Evolutionary conservation across 2,113 vertebrate species (phyloP), one percentile per base, ranked within the genome.

Genomic region (Pollachius pollachius): DNA sequence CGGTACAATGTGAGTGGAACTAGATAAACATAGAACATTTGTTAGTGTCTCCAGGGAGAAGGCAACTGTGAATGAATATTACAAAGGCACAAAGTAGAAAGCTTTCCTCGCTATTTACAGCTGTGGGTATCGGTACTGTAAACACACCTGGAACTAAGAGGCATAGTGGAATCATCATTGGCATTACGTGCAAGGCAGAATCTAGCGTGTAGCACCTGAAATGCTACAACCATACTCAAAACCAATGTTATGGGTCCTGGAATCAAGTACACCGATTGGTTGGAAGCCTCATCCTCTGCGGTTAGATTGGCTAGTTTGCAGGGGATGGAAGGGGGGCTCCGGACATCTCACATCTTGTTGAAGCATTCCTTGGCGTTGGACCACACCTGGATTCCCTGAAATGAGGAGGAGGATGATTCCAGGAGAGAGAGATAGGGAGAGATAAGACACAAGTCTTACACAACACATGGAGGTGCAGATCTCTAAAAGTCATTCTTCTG

Each of bases 351-450:
- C 95, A 97, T 96, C 93, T 97, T 98, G 90, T 92, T 94, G 92
- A 97, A 97, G 85, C 96, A 97, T 79, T 97, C 95, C 81, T 97
- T 97, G 80, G 96, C 96, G 69, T 97, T 97, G 81, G 94, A 95
- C 96, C 96, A 98, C 81, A 97, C 94, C 86, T 97, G 95, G 88
- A 97, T 96, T 88, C 96, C 96, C 96, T 98, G 76, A 73, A 68
- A 89, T 17, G 48, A 78, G 48, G 3, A 5, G 21, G 15, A 15
- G 48, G 3, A 5, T 52, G 15, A 15, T 59, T 2, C 13, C 63
- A 13, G 57, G 13, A 48, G 41, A 48, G 41, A 48, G 41, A 48
- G 41, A 48, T 13, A 9, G 30, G 41, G 11, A 13, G 41, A 48
- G 41, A 48, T 48, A 48, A 48, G 41, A 48, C 41, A 9, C 41